Conservation (phyloP, 2,797 vertebrate species). For the Garrulus glandarius region DNA sequence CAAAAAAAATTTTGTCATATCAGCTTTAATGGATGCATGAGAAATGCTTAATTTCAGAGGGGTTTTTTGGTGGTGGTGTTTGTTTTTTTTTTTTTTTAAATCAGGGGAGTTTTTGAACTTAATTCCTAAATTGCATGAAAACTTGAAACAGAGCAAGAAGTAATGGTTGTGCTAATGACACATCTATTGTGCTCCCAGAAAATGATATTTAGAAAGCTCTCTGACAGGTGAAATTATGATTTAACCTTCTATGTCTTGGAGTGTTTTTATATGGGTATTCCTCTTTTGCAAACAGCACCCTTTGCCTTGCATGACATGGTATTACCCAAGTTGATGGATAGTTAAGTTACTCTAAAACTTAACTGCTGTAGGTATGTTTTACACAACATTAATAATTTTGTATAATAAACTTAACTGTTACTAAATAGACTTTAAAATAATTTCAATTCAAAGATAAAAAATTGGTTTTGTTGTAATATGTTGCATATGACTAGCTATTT, state of each 20-base stretch:
- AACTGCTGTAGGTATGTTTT: background rate
- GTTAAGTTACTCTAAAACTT: background rate
- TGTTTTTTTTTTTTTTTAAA: background rate
- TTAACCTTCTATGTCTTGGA: background rate
- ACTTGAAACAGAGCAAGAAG: background rate
- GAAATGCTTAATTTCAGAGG: background rate
- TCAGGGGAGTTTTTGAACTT: background rate
- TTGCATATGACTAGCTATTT: background rate
- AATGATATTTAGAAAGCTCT: background rate
- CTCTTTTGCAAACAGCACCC: background rate
- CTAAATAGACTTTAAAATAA: background rate
- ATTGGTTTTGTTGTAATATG: background rate
- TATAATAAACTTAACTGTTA: background rate
- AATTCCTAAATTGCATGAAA: background rate
- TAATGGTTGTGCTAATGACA: background rate
- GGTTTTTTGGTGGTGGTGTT: too few relatives aligned
- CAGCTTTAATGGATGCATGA: background rate
- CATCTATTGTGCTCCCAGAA: background rate
- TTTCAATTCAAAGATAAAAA: background rate
- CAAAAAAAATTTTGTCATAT: background rate
- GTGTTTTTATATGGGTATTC: background rate
- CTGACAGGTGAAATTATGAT: background rate
- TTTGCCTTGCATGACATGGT: background rate
- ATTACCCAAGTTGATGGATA: background rate
- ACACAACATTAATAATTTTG: background rate